Percentiles rank a stretch among this genome's conserved stretches.
phyloP scores from a whole-genome alignment of 2,113 vertebrate species.

The Onychostoma macrolepis region DNA sequence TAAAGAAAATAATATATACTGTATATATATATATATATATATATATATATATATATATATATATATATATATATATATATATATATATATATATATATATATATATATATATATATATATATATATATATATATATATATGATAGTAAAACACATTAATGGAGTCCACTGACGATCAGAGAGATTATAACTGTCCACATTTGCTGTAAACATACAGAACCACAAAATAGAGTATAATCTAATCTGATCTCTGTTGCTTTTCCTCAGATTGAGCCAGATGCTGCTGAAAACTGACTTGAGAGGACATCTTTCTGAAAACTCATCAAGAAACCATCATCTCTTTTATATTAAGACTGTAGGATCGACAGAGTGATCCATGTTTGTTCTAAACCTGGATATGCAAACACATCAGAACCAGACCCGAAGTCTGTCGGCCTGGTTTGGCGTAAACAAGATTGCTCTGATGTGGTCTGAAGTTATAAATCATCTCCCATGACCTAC shows the following conservation, averaged over 20 bases:
- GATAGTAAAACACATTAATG: neutral
- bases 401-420: neutral
- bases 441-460: neutral
- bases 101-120: too few species aligned
- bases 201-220: slow-evolving; percentile 17
- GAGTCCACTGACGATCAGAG: neutral
- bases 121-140: too few species aligned
- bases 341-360: neutral
- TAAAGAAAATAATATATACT: too few species aligned
- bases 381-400: neutral
- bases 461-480: neutral
- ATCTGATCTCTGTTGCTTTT: slow-evolving; percentile 12
- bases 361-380: slow-evolving; percentile 2
- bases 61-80: too few species aligned
- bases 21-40: too few species aligned
- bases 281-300: neutral
- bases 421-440: neutral
- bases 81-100: too few species aligned
- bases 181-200: neutral
- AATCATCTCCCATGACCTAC: neutral
- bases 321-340: slow-evolving; percentile 12
- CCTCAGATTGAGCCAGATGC: slow-evolving; percentile 38
- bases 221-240: neutral
- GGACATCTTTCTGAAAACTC: neutral
- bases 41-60: too few species aligned